Evolutionary conservation across 2,797 vertebrate species (phyloP), one percentile per base, ranked within the genome.

Genomic region (Melanogrammus aeglefinus): DNA sequence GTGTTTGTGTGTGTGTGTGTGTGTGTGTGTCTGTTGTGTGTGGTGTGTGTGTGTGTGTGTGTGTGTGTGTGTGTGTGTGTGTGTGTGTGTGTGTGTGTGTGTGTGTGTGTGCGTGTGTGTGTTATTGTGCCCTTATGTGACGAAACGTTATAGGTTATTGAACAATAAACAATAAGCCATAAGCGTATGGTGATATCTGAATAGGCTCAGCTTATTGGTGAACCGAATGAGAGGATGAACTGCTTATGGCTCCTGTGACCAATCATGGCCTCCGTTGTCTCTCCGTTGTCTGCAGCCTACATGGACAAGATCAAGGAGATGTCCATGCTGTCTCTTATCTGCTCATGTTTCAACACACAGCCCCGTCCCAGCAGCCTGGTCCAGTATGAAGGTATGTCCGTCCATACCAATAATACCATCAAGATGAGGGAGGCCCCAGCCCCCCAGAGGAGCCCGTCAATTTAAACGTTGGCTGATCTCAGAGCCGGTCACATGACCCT

Each of bases 271-370:
- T 14, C 27, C 0, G 31, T 72, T 35, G 6, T 76, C n/a, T 76
- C n/a, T 85, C 41, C 0, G 44, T 89, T 0, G 44, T 89, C 91
- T 89, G 12, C 93, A 98, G 96, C 95, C 76, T 97, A 96, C 94
- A 95, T 95, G 86, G 96, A 97, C 89, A 98, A 97, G 92, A 95
- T 98, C 92, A 96, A 96, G 94, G 96, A 97, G 88, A 92, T 97
- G 82, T 96, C 96, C 7, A 92, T 97, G 90, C 90, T 98, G 84
- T 97, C 96, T 1, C 93, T 98, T 85, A 95, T 97, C 90, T 97
- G 96, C 75, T 96, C 96, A 85, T 97, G 96, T 90, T 95, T 97
- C 90, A 95, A 96, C 91, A 91, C 95, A 39, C 95, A 96, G 86
- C 95, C 96, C 4, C 95, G 95, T 78, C 94, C 94, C 79, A 97